Conservation (phyloP, 2,797 vertebrate genomes). For the Esox lucius region DNA sequence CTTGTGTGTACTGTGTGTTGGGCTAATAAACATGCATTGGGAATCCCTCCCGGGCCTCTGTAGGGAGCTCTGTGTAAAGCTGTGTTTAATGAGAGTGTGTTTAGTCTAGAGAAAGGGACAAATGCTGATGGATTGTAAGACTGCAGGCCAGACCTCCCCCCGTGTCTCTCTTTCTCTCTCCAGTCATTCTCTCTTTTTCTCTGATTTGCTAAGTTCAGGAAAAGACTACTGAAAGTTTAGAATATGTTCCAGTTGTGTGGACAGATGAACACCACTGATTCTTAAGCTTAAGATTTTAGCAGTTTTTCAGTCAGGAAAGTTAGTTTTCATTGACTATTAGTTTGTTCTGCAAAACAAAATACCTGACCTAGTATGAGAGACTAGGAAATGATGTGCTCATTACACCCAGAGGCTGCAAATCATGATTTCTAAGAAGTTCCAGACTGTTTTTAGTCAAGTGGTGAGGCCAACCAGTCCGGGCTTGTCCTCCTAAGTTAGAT, state of each 20-base stretch:
- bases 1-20: conserved; percentile 66
- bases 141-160: conserved; percentile 73
- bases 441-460: conserved; percentile 41
- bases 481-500: conserved; percentile 62
- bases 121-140: conserved; percentile 80
- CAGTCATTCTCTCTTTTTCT: neutral
- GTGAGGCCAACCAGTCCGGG: conserved; percentile 53
- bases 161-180: neutral
- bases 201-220: neutral
- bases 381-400: conserved; percentile 41
- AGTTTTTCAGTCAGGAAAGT: conserved; percentile 22
- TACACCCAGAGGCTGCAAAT: conserved; percentile 10
- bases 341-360: conserved; percentile 11
- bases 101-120: conserved; percentile 81
- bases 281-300: neutral
- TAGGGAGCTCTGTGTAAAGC: conserved; percentile 30
- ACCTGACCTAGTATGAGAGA: neutral
- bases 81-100: conserved; percentile 79
- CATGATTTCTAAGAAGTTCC: conserved; percentile 45
- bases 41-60: conserved; percentile 62
- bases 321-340: neutral
- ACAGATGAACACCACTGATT: neutral
- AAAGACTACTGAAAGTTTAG: neutral
- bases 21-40: conserved; percentile 78
- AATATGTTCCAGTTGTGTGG: neutral